Percentiles rank a stretch among this genome's conserved stretches.
Conservation (phyloP, 1,140 invertebrate genomes). For the Pseudoatta argentina region DNA sequence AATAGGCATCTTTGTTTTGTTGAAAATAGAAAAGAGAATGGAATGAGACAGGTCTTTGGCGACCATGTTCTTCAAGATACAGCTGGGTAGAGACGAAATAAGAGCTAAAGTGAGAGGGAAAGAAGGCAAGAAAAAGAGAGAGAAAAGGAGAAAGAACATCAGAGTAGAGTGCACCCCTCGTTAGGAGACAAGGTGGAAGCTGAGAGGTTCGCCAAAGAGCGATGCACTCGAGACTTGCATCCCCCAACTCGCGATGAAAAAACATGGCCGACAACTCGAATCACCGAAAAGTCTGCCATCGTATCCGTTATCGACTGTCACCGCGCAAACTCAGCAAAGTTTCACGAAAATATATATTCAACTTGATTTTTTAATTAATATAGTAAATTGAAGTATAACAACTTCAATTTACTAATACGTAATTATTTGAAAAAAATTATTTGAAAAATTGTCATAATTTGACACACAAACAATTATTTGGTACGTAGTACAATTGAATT, state of each 20-base stretch:
- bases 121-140: slow-evolving; percentile 10
- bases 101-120: slow-evolving; percentile 23
- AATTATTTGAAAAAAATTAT: not conserved
- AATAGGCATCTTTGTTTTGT: slow-evolving; percentile 44
- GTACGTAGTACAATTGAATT: not conserved
- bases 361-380: not conserved
- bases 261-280: slow-evolving; percentile 78
- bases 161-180: slow-evolving; percentile 70
- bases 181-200: slow-evolving; percentile 78
- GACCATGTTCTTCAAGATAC: slow-evolving; percentile 51
- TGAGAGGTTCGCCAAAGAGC: slow-evolving; percentile 79
- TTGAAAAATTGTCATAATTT: not conserved
- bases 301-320: slow-evolving; percentile 73
- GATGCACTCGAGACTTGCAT: slow-evolving; percentile 80
- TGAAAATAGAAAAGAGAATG: slow-evolving; percentile 39
- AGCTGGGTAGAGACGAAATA: slow-evolving; percentile 40
- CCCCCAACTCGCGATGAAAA: slow-evolving; percentile 76
- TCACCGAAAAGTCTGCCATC: slow-evolving; percentile 67
- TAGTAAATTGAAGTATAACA: not conserved
- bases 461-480: not conserved
- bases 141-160: slow-evolving; percentile 16
- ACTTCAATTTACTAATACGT: too few relatives aligned
- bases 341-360: not conserved
- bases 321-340: slow-evolving; percentile 3
- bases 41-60: slow-evolving; percentile 44